phyloP scores from a whole-genome alignment of 2,888 invertebrate genomes.

The Andricus quercusramuli region DNA sequence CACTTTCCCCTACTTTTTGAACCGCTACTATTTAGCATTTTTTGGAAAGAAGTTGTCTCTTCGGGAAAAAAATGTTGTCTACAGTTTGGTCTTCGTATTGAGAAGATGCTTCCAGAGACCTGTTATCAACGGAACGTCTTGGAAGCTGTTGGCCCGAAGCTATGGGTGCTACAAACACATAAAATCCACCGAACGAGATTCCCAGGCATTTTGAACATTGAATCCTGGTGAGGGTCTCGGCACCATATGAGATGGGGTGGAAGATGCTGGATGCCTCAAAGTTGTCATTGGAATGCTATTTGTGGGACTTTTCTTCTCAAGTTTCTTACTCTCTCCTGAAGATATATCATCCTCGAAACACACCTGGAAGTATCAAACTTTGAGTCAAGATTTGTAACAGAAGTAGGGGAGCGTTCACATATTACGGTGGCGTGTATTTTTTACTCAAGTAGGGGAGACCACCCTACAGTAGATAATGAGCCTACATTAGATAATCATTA shows the following conservation, averaged over 20 bases:
- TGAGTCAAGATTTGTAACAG: neutral
- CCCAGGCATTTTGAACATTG: slow-evolving; percentile 72
- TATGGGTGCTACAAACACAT: slow-evolving; percentile 74
- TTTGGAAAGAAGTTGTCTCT: neutral
- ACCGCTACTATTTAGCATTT: too few relatives aligned
- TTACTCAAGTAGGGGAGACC: too few relatives aligned
- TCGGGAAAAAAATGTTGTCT: slow-evolving; percentile 1
- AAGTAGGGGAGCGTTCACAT: too few relatives aligned
- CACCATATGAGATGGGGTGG: slow-evolving; percentile 65
- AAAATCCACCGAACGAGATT: slow-evolving; percentile 69
- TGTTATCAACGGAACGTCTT: slow-evolving; percentile 73
- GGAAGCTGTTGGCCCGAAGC: slow-evolving; percentile 71
- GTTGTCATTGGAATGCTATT: slow-evolving; percentile 71
- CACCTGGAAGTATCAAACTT: slow-evolving; percentile 43
- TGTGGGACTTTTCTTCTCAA: slow-evolving; percentile 53
- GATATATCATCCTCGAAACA: slow-evolving; percentile 55
- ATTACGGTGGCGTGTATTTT: too few relatives aligned
- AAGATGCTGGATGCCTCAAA: slow-evolving; percentile 62
- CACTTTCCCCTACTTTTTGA: too few relatives aligned
- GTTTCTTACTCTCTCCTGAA: slow-evolving; percentile 54
- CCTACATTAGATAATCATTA: too few relatives aligned
- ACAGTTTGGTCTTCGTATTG: slow-evolving; percentile 57
- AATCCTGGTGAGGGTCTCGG: slow-evolving; percentile 68
- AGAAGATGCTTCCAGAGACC: slow-evolving; percentile 71
- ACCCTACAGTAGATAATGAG: too few relatives aligned